Conservation (phyloP, 1,140 invertebrate species). For the Artemia franciscana region DNA sequence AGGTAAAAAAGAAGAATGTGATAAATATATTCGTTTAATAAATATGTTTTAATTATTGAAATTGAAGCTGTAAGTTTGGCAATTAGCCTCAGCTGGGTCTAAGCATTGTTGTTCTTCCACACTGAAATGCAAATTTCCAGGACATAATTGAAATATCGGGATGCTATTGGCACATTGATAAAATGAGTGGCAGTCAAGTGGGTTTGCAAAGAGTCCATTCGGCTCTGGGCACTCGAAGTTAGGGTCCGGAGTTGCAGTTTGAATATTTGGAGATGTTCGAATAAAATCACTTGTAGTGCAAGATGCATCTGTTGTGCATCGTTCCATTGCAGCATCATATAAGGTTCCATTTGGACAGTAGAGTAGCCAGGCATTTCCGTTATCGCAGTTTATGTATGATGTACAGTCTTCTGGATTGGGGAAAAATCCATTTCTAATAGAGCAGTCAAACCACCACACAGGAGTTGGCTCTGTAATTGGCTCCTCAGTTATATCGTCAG, state of each 20-base stretch:
- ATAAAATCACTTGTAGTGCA: not conserved
- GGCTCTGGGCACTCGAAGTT: not conserved
- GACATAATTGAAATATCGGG: not conserved
- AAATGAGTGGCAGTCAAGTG: constrained; percentile 3
- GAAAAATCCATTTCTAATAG: not conserved
- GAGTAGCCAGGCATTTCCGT: not conserved
- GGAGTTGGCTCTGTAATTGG: too few relatives aligned
- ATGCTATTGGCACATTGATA: constrained; percentile 10
- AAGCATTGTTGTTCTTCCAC: not conserved
- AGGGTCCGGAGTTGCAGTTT: not conserved
- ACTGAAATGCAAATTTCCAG: not conserved
- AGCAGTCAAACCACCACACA: not conserved
- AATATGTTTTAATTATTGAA: too few relatives aligned
- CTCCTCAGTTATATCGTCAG: too few relatives aligned
- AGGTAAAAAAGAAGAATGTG: too few relatives aligned
- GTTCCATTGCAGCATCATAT: not conserved
- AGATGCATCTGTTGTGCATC: not conserved
- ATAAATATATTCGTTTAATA: too few relatives aligned
- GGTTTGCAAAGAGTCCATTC: not conserved
- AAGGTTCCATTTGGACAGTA: not conserved
- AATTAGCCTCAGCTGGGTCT: not conserved
- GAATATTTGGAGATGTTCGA: not conserved
- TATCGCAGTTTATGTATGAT: not conserved
- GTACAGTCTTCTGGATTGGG: not conserved
- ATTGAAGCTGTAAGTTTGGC: too few relatives aligned